Evolutionary conservation across 2,797 vertebrate species (phyloP).

Genomic region (Momotus momota): DNA sequence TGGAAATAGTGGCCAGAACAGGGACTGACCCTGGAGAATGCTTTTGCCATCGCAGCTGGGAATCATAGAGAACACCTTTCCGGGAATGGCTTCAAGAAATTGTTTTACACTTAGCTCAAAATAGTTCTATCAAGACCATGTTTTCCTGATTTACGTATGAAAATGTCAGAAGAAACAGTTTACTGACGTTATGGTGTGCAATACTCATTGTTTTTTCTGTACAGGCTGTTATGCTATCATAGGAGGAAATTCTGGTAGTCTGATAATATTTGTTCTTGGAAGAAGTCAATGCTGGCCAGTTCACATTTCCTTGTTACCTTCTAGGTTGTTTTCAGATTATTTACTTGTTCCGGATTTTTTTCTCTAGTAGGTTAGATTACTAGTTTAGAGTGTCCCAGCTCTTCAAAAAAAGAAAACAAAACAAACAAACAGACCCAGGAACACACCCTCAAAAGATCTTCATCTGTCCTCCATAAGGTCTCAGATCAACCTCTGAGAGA

Average conservation of each 20-base stretch:
- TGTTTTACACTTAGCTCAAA: not conserved
- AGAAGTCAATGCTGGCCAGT: not conserved
- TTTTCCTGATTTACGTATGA: not conserved
- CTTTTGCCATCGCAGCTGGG: rapidly evolving
- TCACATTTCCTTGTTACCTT: not conserved
- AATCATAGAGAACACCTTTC: not conserved
- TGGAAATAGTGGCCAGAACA: not conserved
- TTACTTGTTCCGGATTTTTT: not conserved
- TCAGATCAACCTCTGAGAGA: not conserved
- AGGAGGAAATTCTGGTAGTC: not conserved
- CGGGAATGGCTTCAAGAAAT: not conserved
- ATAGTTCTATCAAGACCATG: not conserved
- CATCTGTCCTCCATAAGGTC: not conserved
- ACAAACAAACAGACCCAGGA: rapidly evolving
- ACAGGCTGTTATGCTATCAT: not conserved
- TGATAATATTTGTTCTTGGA: not conserved
- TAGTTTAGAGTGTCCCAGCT: not conserved
- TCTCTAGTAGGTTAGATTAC: not conserved
- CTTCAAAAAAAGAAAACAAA: not conserved
- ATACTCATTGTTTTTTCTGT: not conserved
- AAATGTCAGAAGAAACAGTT: not conserved
- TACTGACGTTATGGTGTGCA: not conserved
- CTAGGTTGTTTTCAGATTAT: not conserved
- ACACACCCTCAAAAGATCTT: not conserved
- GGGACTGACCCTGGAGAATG: not conserved